Percentiles rank a stretch among this genome's conserved stretches.
phyloP scores from a whole-genome alignment of 2,888 invertebrate species.

The Antheraea assamensis region DNA sequence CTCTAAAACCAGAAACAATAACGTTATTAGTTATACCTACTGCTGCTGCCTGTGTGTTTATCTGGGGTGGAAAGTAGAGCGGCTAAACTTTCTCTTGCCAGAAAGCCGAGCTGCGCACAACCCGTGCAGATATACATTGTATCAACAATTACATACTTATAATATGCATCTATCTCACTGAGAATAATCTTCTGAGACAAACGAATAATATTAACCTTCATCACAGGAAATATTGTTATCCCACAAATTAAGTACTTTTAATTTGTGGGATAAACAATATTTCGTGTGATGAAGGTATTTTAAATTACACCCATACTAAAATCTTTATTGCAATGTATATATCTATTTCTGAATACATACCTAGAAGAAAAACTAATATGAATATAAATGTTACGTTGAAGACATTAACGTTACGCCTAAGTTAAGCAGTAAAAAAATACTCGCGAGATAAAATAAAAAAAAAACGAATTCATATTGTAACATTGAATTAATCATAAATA shows the following conservation, averaged over 20 bases:
- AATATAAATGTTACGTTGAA: too few species aligned
- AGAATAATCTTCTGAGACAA: conserved; percentile 44
- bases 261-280: not conserved
- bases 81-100: conserved; percentile 72
- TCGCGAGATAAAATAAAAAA: not conserved
- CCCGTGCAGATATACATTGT: conserved; percentile 63
- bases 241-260: conserved; percentile 22
- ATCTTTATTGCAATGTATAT: not conserved
- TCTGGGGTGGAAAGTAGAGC: conserved; percentile 73
- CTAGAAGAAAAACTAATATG: too few species aligned
- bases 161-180: conserved; percentile 42
- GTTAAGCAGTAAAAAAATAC: not conserved
- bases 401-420: too few species aligned
- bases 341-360: not conserved
- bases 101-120: conserved; percentile 60
- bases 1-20: conserved; percentile 20
- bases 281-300: not conserved
- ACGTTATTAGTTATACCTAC: conserved; percentile 21
- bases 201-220: conserved; percentile 43
- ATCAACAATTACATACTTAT: conserved; percentile 34
- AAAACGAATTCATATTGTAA: conserved; percentile 34
- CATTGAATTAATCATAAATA: conserved; percentile 41
- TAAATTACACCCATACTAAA: too few species aligned
- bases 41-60: conserved; percentile 46
- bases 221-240: too few species aligned